Percentiles rank a stretch among this genome's conserved stretches.
Conservation (phyloP, 2,113 vertebrate genomes). For the Balaeniceps rex region DNA sequence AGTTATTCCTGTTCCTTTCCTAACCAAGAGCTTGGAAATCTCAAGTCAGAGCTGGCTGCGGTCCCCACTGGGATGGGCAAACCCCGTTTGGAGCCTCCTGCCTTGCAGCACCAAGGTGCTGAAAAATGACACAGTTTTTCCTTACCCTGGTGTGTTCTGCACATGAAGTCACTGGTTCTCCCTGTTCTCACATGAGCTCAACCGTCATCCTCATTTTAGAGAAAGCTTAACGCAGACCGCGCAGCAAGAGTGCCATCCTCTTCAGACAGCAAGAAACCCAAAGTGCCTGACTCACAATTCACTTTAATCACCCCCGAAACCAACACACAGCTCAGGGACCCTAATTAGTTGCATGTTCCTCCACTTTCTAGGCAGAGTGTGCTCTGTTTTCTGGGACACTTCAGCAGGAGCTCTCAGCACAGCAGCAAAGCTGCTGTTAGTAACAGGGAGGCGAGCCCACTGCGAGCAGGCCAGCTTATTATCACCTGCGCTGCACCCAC, state of each 20-base stretch:
- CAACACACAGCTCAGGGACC: neutral
- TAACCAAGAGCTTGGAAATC: neutral
- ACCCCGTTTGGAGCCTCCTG: neutral
- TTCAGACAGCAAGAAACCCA: neutral
- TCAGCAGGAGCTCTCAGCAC: neutral
- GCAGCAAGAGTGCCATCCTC: accelerated
- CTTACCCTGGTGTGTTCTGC: neutral
- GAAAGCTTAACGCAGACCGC: too few species aligned
- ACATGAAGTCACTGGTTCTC: neutral
- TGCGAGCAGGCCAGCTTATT: neutral
- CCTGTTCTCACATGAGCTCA: neutral
- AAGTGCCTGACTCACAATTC: neutral
- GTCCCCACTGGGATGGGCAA: neutral
- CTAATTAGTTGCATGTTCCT: neutral
- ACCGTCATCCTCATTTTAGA: neutral
- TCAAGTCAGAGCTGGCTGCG: neutral
- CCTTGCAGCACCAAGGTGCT: neutral
- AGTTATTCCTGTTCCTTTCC: neutral
- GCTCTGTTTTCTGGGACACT: neutral
- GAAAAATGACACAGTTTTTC: neutral
- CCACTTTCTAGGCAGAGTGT: neutral
- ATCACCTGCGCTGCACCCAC: neutral
- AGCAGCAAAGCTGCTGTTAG: neutral
- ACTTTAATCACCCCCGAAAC: neutral
- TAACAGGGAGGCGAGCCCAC: neutral